Base-by-base conservation (phyloP, 2,113 vertebrate species). In the Tachysurus fulvidraco region DNA sequence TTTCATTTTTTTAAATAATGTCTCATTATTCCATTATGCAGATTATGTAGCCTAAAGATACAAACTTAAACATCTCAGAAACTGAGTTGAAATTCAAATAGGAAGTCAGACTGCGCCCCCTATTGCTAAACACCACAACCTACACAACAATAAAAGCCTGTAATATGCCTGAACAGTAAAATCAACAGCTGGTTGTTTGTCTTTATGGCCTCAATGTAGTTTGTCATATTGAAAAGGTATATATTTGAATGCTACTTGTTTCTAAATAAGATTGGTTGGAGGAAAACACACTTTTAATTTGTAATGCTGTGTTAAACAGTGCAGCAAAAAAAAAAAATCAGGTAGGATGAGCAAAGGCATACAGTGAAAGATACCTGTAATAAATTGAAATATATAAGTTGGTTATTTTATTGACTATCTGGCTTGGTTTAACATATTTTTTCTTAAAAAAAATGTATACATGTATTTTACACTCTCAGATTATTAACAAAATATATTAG, bases 71-170 rank as follows among this genome's bases (percentile, higher is more conserved):
- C 8, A 71, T 44, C 4, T 67, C 28, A 76, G 83, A 84, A 69
- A 46, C 54, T 76, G 83, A 76, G 52, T 74, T 84, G 57, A 30
- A 65, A 64, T 85, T 64, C 44, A 23, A 28, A 78, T 25, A 64
- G 23, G 59, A 64, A 77, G 28, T 73, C 46, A 28, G 52, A 71
- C 50, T 81, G 79, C 79, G 25, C 85, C 85, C 85, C 81, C 85
- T 86, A 60, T 65, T 86, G 85, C 16, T 73, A 52, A 60, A 50
- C 67, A 60, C 16, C 16, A 71, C 65, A 46, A 36, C 17, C 36
- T 81, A 82, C 85, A 86, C 36, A 73, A 82, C 85, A 86, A 4
- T 28, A n/a, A 36, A 30, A 14, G 16, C 7, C 76, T 55, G 7
- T 55, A 5, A 77, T 54, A 54, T 4, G 50, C 6, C 76, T 78